Conservation (phyloP, 2,113 vertebrate genomes). For the Tragulus kanchil region DNA sequence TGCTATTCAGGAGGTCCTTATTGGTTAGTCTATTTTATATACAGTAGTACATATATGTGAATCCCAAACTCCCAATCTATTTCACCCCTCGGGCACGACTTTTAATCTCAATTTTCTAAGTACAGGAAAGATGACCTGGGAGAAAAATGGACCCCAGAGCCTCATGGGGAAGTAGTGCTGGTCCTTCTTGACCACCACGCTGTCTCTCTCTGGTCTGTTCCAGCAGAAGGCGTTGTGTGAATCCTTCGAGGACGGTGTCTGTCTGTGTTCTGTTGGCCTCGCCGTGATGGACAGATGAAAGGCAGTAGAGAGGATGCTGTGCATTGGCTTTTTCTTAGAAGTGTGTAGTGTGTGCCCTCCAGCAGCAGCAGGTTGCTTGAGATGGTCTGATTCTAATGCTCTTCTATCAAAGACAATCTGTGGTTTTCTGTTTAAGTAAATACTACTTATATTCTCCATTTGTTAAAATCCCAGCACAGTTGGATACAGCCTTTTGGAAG, state of each 20-base stretch:
- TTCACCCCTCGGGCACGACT: neutral
- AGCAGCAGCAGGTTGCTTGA: neutral
- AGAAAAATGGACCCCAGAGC: neutral
- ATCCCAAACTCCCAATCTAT: neutral
- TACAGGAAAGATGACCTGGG: neutral
- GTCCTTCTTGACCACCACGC: neutral
- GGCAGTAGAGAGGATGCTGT: neutral
- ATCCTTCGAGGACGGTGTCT: accelerated
- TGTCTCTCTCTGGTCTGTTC: neutral
- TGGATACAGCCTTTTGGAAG: neutral
- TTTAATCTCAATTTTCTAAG: neutral
- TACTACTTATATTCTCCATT: neutral
- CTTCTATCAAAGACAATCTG: neutral
- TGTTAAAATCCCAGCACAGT: neutral
- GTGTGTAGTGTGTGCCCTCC: neutral
- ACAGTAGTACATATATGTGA: neutral
- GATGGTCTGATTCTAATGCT: neutral
- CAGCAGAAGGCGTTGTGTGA: neutral
- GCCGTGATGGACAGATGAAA: neutral
- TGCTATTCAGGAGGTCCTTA: neutral
- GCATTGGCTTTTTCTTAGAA: neutral
- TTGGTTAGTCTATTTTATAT: neutral
- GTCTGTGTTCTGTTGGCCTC: neutral
- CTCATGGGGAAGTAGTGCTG: neutral
- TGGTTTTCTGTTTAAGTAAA: neutral